phyloP scores from a whole-genome alignment of 1,140 invertebrate genomes.

The Propsilocerus akamusi region DNA sequence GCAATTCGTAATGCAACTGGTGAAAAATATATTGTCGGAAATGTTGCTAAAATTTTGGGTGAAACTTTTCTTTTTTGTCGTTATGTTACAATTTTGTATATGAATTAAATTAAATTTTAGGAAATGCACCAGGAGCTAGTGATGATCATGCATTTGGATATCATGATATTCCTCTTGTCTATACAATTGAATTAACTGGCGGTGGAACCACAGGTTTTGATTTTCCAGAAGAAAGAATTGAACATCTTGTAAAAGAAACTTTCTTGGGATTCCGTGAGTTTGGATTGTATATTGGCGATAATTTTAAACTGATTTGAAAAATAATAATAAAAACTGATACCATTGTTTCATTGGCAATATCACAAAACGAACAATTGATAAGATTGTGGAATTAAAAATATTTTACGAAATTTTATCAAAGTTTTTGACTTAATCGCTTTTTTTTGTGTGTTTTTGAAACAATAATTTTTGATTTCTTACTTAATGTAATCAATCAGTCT shows the following conservation, averaged over 20 bases:
- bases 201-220: neutral
- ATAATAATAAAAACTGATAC: too few species aligned
- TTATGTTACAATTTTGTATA: constrained; percentile 28
- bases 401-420: too few species aligned
- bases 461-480: too few species aligned
- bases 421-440: too few species aligned
- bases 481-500: too few species aligned
- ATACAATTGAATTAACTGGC: neutral
- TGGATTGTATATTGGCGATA: neutral
- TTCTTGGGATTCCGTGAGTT: neutral
- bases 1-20: constrained; percentile 26
- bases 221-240: constrained; percentile 3
- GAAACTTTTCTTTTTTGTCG: constrained; percentile 43
- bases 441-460: too few species aligned
- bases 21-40: constrained; percentile 29
- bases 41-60: constrained; percentile 28
- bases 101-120: too few species aligned
- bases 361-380: too few species aligned
- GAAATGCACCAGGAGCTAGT: neutral
- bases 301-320: neutral
- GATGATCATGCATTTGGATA: neutral
- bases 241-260: neutral
- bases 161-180: neutral
- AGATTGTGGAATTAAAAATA: too few species aligned
- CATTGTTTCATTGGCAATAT: too few species aligned